phyloP scores from a whole-genome alignment of 1,140 invertebrate genomes.

The Delia radicum region DNA sequence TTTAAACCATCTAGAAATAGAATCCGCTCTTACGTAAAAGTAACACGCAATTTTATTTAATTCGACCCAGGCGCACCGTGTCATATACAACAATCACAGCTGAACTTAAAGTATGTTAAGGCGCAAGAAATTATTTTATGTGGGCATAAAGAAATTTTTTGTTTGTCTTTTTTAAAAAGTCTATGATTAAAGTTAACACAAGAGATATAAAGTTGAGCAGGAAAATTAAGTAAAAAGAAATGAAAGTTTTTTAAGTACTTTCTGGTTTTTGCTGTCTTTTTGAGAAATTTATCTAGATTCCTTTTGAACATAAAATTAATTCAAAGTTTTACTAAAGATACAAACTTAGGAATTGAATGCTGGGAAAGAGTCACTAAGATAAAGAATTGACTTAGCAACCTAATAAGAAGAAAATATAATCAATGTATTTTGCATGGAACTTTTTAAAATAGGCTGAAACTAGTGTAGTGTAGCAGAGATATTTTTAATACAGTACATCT shows the following conservation, averaged over 20 bases:
- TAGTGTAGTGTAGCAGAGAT: too few species aligned
- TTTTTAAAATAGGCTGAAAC: too few species aligned
- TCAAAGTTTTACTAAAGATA: background rate
- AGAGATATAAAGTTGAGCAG: background rate
- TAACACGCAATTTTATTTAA: too few species aligned
- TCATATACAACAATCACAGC: too few species aligned
- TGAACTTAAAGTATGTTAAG: too few species aligned
- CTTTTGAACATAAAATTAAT: constrained; percentile 11
- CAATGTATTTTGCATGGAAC: too few species aligned
- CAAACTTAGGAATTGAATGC: background rate
- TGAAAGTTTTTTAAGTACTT: background rate
- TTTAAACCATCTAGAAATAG: too few species aligned
- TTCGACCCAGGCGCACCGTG: too few species aligned
- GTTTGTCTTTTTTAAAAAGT: background rate
- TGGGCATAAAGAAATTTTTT: background rate
- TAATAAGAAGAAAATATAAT: too few species aligned
- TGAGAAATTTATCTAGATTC: background rate
- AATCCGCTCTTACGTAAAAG: too few species aligned
- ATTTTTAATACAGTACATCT: too few species aligned
- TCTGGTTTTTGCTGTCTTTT: background rate
- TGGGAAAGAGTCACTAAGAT: background rate
- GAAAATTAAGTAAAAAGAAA: background rate
- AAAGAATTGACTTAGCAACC: background rate
- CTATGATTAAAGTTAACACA: background rate
- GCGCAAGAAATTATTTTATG: background rate